Percentiles rank a stretch among this genome's conserved stretches.
Evolutionary conservation across 2,888 invertebrate species (phyloP).

Genomic region (Meiosimyza decipiens): DNA sequence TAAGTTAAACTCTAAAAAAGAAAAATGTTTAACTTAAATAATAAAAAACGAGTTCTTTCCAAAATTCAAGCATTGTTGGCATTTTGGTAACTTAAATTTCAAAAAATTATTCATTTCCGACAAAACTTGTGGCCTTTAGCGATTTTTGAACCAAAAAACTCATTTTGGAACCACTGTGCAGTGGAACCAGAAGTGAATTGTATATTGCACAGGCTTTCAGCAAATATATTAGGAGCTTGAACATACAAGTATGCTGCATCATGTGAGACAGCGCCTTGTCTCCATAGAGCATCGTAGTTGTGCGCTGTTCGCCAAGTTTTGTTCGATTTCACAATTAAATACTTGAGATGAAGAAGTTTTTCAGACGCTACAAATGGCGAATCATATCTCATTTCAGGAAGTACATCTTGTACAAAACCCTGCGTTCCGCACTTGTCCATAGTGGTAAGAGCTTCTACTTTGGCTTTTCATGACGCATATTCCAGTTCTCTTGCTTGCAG

Average conservation of each 20-base stretch:
- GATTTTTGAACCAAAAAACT: no score
- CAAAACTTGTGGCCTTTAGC: no score
- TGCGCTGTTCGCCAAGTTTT: conserved; percentile 61
- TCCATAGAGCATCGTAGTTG: conserved; percentile 62
- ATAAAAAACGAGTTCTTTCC: no score
- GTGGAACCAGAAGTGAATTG: conserved; percentile 87
- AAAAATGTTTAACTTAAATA: no score
- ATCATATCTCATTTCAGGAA: conserved; percentile 68
- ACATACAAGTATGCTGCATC: conserved; percentile 27
- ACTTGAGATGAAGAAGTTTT: no score
- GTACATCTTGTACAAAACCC: conserved; percentile 69
- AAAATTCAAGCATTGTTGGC: no score
- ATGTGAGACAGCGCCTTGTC: conserved; percentile 34
- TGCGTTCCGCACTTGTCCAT: conserved; percentile 72
- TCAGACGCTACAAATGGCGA: not conserved
- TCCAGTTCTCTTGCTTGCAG: conserved; percentile 76
- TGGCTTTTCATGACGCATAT: conserved; percentile 77
- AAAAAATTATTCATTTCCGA: no score
- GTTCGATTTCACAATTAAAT: no score
- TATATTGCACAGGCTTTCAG: conserved; percentile 77
- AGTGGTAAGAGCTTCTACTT: conserved; percentile 73
- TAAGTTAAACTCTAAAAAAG: no score
- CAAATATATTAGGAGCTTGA: conserved; percentile 69
- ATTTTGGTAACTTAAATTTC: no score
- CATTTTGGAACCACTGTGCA: no score